These are phyloP conservation scores for Drosophila leontia DNA, from an alignment of 1,140 invertebrate genomes.

Conservation along the genomic window DNA sequence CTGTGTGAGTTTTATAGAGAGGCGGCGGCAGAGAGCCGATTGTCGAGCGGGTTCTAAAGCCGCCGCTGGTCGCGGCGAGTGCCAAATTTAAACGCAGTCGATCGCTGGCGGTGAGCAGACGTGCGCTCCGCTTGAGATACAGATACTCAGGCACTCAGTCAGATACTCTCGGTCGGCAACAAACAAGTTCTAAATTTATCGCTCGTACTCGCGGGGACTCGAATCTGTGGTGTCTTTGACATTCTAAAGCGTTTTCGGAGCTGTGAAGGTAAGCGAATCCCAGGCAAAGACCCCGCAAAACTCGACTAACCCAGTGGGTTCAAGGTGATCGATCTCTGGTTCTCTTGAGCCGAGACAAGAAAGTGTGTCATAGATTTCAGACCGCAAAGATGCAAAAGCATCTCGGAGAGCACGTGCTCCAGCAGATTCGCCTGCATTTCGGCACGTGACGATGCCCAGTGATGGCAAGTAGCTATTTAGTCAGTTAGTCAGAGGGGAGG, in stretches of 20 bases:
- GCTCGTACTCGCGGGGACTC: constrained; percentile 69
- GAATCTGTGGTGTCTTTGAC: constrained; percentile 57
- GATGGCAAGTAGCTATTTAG: constrained; percentile 17
- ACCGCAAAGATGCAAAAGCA: neutral
- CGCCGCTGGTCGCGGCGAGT: constrained; percentile 42
- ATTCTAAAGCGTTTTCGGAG: constrained; percentile 65
- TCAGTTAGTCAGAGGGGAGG: constrained; percentile 4
- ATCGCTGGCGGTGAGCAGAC: constrained; percentile 76
- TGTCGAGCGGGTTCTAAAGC: constrained; percentile 7
- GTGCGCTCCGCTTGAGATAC: constrained; percentile 64
- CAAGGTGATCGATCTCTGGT: constrained; percentile 56
- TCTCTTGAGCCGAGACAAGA: constrained; percentile 10
- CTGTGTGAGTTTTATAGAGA: constrained; percentile 18
- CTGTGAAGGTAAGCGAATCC: constrained; percentile 72
- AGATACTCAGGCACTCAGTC: constrained; percentile 47
- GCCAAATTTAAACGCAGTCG: constrained; percentile 67
- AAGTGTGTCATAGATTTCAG: constrained; percentile 1
- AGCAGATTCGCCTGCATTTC: neutral
- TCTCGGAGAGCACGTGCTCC: constrained; percentile 15
- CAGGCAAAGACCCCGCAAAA: constrained; percentile 19
- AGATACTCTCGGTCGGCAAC: constrained; percentile 55
- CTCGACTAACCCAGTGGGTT: constrained; percentile 35
- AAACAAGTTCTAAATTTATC: constrained; percentile 82
- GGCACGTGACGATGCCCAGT: constrained; percentile 22
- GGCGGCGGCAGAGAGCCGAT: constrained; percentile 3